Conservation (phyloP, 2,888 invertebrate genomes). For the Sminthurinus aureus region DNA sequence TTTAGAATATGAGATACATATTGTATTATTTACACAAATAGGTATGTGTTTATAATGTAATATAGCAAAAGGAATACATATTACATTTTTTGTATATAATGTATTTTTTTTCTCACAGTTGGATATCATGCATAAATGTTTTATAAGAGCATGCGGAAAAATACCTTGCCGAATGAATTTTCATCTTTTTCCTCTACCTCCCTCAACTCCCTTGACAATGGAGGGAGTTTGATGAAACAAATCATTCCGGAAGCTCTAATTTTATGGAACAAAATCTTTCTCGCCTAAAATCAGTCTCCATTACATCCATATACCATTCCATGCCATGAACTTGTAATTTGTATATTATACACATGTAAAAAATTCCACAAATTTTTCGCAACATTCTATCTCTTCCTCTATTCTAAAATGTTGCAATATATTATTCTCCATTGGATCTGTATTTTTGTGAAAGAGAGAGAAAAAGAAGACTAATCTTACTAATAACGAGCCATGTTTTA, state of each 20-base stretch:
- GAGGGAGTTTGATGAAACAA: conserved; percentile 45
- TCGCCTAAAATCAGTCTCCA: conserved; percentile 43
- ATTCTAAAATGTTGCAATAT: neutral
- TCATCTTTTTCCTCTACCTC: conserved; percentile 41
- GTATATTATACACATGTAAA: neutral
- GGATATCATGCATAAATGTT: neutral
- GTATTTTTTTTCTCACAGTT: neutral
- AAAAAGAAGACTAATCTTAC: too few species aligned
- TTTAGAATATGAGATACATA: neutral
- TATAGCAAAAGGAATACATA: neutral
- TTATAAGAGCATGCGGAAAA: neutral
- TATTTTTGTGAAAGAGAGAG: too few species aligned
- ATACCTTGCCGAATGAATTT: conserved; percentile 35
- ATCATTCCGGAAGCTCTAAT: conserved; percentile 48
- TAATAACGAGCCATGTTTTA: neutral
- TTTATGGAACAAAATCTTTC: conserved; percentile 46
- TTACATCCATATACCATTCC: conserved; percentile 16
- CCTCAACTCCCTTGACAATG: conserved; percentile 37
- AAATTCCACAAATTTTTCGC: conserved; percentile 4
- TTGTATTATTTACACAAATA: neutral
- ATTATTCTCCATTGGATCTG: neutral
- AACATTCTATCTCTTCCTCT: neutral
- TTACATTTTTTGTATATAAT: neutral
- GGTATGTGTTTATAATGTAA: neutral
- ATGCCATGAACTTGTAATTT: neutral